Evolutionary conservation across 2,797 vertebrate species (phyloP), one percentile per base, ranked within the genome.

Genomic region (Falco berigora): DNA sequence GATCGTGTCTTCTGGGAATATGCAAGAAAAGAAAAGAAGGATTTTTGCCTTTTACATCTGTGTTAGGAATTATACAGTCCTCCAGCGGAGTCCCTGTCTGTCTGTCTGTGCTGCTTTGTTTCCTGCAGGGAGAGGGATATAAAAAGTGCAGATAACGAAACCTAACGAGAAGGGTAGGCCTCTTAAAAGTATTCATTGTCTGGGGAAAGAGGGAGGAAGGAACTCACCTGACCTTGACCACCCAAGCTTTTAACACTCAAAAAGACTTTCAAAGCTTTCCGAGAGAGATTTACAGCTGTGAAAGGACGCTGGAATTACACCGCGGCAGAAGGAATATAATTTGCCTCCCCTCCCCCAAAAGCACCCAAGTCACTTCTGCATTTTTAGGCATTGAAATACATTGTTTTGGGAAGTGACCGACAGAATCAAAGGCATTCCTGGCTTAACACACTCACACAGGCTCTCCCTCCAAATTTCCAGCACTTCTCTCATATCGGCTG

Each of bases 131-230:
- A 92, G 73, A 85, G 49, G 56, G 78, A 91, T 87, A 76, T 85
- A 86, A 95, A 95, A 97, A 95, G 95, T 85, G 86, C 90, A 96
- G 95, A 90, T 94, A 95, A 88, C 32, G 67, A 97, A 97, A 97
- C 72, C 82, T 94, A 94, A 95, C 80, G 77, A 95, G 92, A 81
- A 96, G 95, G 79, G 92, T 88, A 94, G 96, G 85, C 88, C 93
- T 93, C 95, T 96, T 90, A 78, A 96, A 96, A 96, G 93, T 93
- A 53, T 95, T 89, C 95, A 94, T 96, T 96, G 94, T 96, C 92
- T 90, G 90, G 92, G 85, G 93, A 95, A 97, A 93, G 66, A 88
- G 88, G 78, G 93, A 96, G 91, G 96, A 96, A 97, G 92, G 84
- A 93, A 93, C 91, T 95, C 93, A 96, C 91, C 95, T 94, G 93